phyloP scores from a whole-genome alignment of 64 coral and sea anemone genomes.

The Stichodactyla mertensii region DNA sequence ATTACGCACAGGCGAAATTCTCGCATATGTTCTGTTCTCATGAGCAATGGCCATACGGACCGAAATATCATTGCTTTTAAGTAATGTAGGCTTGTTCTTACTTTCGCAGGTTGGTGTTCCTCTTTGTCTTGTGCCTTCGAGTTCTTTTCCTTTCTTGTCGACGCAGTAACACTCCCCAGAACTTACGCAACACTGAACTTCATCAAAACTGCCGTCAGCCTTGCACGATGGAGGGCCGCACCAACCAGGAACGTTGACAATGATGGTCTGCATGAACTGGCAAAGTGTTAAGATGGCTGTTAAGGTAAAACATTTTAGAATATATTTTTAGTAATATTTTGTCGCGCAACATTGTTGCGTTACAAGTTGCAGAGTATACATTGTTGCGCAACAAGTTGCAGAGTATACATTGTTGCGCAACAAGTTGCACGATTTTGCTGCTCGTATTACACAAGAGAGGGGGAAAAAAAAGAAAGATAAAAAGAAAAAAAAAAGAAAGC shows the following conservation, averaged over 20 bases:
- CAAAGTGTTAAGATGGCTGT: slow-evolving; percentile 2
- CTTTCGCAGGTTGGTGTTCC: slow-evolving; percentile 36
- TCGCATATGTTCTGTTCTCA: neutral
- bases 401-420: too few species aligned
- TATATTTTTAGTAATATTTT: neutral
- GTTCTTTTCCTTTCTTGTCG: slow-evolving; percentile 27
- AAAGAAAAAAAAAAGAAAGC: too few species aligned
- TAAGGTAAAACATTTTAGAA: neutral
- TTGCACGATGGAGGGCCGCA: slow-evolving; percentile 49
- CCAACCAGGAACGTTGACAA: slow-evolving; percentile 45
- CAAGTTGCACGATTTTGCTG: too few species aligned
- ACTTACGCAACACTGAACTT: slow-evolving; percentile 39
- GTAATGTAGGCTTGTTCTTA: neutral
- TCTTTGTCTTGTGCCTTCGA: slow-evolving; percentile 30
- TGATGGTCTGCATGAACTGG: slow-evolving; percentile 31
- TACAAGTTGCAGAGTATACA: too few species aligned
- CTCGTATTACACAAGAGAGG: too few species aligned
- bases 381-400: too few species aligned
- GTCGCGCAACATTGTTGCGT: too few species aligned
- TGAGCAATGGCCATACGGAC: too few species aligned
- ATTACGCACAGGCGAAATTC: neutral
- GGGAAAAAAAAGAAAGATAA: too few species aligned
- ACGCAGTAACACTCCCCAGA: slow-evolving; percentile 41
- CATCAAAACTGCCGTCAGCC: slow-evolving; percentile 43
- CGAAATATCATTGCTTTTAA: too few species aligned